These are phyloP conservation scores for Lepidurus apus DNA, from an alignment of 1,140 invertebrate genomes.

Conservation along the genomic window DNA sequence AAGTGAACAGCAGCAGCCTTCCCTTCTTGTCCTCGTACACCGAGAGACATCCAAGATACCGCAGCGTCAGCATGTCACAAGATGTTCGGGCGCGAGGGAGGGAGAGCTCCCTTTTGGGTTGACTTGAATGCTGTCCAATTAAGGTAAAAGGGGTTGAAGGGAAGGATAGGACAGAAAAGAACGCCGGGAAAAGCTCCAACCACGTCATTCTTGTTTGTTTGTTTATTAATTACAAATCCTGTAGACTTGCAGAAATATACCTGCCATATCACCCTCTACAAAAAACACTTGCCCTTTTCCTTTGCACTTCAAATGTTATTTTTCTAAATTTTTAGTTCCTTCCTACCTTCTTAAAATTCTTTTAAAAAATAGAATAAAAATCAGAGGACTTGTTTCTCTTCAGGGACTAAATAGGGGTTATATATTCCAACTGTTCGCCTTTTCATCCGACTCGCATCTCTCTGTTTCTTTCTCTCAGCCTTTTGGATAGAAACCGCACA, in stretches of 20 bases:
- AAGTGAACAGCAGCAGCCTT: not conserved
- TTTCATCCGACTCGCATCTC: too few species aligned
- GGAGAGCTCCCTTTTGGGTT: not conserved
- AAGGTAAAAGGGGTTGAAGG: constrained; percentile 19
- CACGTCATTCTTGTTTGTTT: not conserved
- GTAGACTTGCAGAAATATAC: not conserved
- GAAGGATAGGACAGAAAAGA: not conserved
- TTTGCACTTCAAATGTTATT: not conserved
- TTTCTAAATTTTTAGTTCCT: too few species aligned
- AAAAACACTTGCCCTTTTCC: not conserved
- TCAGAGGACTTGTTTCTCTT: too few species aligned
- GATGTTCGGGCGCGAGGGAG: not conserved
- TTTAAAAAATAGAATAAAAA: too few species aligned
- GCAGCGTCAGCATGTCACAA: constrained; percentile 7
- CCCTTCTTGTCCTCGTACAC: not conserved
- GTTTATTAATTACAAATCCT: not conserved
- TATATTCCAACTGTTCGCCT: too few species aligned
- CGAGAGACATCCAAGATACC: not conserved
- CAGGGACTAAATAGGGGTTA: too few species aligned
- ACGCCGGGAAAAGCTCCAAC: not conserved
- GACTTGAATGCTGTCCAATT: constrained; percentile 10
- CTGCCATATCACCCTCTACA: not conserved
- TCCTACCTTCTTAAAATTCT: too few species aligned
- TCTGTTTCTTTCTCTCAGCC: too few species aligned
- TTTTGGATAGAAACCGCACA: too few species aligned